Evolutionary conservation across 2,888 invertebrate species (phyloP).

Genomic region (Drosophila fulvimacula): DNA sequence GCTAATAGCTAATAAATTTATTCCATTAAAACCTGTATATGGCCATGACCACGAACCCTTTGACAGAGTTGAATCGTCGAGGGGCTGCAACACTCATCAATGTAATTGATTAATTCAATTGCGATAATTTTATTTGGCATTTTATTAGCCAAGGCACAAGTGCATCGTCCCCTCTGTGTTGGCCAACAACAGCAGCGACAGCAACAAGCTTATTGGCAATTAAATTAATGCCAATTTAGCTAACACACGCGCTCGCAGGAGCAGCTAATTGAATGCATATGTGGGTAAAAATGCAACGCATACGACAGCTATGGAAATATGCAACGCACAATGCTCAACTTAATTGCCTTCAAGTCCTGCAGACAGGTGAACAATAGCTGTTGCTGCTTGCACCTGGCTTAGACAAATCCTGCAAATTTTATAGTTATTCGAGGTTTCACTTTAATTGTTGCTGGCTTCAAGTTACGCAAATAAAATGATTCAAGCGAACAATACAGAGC

Average conservation of each 20-base stretch:
- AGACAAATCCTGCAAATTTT: not conserved
- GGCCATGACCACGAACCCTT: not conserved
- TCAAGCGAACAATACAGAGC: not conserved
- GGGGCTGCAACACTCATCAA: constrained; percentile 27
- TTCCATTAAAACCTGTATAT: not conserved
- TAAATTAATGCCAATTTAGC: constrained; percentile 72
- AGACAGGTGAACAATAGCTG: constrained; percentile 1
- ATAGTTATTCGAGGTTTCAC: not conserved
- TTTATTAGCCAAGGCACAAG: constrained; percentile 53
- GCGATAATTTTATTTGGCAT: constrained; percentile 60
- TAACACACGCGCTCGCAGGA: constrained; percentile 22
- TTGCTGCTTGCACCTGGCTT: not conserved
- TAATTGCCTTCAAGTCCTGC: constrained; percentile 1
- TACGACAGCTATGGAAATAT: constrained; percentile 14
- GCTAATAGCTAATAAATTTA: not conserved
- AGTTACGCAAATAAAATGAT: not conserved
- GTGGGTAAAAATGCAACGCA: constrained; percentile 12
- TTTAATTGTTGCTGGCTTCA: not conserved
- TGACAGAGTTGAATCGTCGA: not conserved
- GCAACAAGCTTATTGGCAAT: constrained; percentile 53
- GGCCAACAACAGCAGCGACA: not conserved
- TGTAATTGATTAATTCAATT: constrained; percentile 74
- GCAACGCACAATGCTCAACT: constrained; percentile 1
- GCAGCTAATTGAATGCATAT: constrained; percentile 44
- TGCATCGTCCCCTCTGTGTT: not conserved